Evolutionary conservation across 2,888 invertebrate species (phyloP).

Genomic region (Sinelater perroti): DNA sequence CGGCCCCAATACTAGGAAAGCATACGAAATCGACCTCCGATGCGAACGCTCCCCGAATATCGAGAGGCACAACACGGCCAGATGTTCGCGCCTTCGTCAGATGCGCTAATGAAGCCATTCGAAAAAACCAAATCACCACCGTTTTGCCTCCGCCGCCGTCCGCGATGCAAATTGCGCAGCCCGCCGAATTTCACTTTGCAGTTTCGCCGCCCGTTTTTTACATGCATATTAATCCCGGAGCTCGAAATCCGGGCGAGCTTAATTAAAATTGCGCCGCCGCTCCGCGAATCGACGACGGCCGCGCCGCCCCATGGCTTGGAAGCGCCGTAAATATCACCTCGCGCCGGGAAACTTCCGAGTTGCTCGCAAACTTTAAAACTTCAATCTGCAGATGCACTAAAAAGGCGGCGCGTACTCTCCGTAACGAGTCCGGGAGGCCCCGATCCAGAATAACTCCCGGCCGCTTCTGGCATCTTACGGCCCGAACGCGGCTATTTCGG

Average conservation of each 20-base stretch:
- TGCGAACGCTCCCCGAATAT: no score
- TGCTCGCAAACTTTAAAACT: constrained; percentile 10
- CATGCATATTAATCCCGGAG: not conserved
- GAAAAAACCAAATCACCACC: no score
- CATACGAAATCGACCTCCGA: no score
- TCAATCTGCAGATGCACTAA: constrained; percentile 16
- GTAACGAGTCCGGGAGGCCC: constrained; percentile 31
- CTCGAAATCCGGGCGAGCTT: not conserved
- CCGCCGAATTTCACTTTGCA: no score
- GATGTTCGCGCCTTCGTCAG: no score
- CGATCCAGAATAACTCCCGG: constrained; percentile 37
- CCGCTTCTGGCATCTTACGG: constrained; percentile 34
- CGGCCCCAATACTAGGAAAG: no score
- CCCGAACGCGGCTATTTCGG: constrained; percentile 36
- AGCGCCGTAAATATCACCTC: constrained; percentile 6
- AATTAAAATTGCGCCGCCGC: constrained; percentile 2
- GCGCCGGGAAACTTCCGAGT: constrained; percentile 1
- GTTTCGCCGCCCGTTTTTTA: no score
- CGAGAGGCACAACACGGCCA: no score
- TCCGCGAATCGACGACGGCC: constrained; percentile 3
- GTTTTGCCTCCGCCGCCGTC: no score
- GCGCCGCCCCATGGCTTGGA: not conserved
- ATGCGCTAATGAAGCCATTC: no score
- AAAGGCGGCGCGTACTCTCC: constrained; percentile 16
- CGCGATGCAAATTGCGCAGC: no score